A percentile compares a stretch with the other conserved stretches of the same genome.
These are phyloP conservation scores for Thamnophis elegans DNA, from an alignment of 2,797 vertebrate genomes.

Conservation along the genomic window DNA sequence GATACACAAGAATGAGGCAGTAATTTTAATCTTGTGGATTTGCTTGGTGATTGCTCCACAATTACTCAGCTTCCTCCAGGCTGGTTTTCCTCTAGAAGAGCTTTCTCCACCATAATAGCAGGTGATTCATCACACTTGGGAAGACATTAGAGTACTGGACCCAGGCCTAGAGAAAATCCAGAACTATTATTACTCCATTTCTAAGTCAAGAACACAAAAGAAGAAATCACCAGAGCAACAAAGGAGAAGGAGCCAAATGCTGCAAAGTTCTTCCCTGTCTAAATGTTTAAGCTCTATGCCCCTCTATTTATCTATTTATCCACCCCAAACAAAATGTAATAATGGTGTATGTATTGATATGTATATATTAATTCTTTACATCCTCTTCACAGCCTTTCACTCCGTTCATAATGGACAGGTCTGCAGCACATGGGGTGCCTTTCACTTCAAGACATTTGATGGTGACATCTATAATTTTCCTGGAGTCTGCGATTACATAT, in stretches of 20 bases:
- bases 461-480: conserved; percentile 71
- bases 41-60: background rate
- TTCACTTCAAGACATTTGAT: conserved; percentile 78
- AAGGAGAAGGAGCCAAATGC: background rate
- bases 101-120: background rate
- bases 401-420: conserved; percentile 63
- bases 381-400: conserved; percentile 59
- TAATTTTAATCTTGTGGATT: background rate
- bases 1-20: background rate
- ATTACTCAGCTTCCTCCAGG: background rate
- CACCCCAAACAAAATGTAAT: background rate
- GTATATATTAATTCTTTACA: conserved; percentile 14
- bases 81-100: background rate
- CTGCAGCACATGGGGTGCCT: conserved; percentile 78
- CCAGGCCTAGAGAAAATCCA: background rate
- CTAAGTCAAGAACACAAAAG: background rate
- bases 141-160: background rate
- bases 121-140: background rate
- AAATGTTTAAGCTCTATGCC: background rate
- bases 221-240: background rate
- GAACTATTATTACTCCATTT: background rate
- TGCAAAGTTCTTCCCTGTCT: background rate
- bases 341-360: background rate
- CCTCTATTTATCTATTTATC: background rate
- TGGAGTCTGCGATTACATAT: conserved; percentile 74